Evolutionary conservation across 2,888 invertebrate genomes (phyloP), one percentile per base, ranked within the genome.

Genomic region (Corythucha ciliata): DNA sequence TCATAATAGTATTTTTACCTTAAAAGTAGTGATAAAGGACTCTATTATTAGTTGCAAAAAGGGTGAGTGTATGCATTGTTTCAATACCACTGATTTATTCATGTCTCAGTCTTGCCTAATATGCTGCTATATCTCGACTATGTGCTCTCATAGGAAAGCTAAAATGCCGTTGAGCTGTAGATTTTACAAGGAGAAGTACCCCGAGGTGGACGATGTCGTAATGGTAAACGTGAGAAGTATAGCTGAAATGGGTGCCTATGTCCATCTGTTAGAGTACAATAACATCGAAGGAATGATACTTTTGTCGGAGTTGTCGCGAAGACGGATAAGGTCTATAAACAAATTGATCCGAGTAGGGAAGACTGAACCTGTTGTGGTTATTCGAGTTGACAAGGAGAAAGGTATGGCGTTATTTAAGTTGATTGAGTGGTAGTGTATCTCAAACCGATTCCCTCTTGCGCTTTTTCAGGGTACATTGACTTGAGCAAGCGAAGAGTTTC

Each of bases 181-280:
- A 67, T 98, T 90, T 78, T 98, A 98, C 69, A 84, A 88, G 67
- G 89, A 94, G 71, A 90, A 86, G 66, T 97, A 93, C 72, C 98
- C 98, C 1, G 97, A 97, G 68, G 82, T 96, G 54, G 98, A 98
- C 65, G 98, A 98, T 80, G 96, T 98, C 42, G 98, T 98, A 40
- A 94, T 97, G 94, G 97, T 96, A 22, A 98, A 94, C 67, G 97
- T 98, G 3, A 77, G 92, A 37, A 86, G 92, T 58, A 98, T 99
- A 65, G 97, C 96, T 16, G 97, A 98, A 75, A 98, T 99, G 97
- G 98, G 98, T 54, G 98, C 97, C 2, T 98, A 99, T 69, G 98
- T 98, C 14, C 90, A 93, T 69, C 73, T 98, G 55, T 73, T 97
- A 58, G 98, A 98, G 72, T 98, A 98, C 69, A 96, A 98, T 70